These are phyloP conservation scores for Thalassarche chlororhynchos DNA, from an alignment of 2,113 vertebrate species.

Conservation along the genomic window DNA sequence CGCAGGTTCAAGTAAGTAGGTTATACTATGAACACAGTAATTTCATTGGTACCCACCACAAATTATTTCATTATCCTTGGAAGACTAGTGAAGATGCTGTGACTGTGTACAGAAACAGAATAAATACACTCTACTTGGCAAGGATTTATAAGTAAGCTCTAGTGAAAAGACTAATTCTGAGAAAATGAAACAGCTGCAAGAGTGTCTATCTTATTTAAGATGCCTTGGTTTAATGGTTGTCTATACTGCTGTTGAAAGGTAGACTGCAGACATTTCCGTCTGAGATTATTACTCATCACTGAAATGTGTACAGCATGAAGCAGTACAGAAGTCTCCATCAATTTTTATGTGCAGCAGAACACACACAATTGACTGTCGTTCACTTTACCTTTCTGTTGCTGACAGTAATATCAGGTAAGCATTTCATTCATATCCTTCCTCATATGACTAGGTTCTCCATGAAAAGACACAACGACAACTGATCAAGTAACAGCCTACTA, in stretches of 20 bases:
- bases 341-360: background rate
- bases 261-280: background rate
- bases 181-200: background rate
- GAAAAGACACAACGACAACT: background rate
- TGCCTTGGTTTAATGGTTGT: background rate
- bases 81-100: background rate
- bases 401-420: background rate
- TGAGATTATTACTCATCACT: background rate
- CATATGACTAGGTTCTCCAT: background rate
- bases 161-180: background rate
- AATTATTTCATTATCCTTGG: background rate
- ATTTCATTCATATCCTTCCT: background rate
- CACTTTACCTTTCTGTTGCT: background rate
- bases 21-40: background rate
- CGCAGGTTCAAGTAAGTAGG: background rate
- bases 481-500: background rate
- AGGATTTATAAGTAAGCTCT: background rate
- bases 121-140: background rate
- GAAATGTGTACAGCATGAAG: background rate
- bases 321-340: background rate
- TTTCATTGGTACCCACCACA: background rate
- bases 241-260: background rate
- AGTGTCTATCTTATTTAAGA: background rate
- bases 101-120: background rate
- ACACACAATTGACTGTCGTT: accelerated